phyloP scores from a whole-genome alignment of 30 jellyfish, hydroid and myxozoan species.

The Hydractinia symbiolongicarpus region DNA sequence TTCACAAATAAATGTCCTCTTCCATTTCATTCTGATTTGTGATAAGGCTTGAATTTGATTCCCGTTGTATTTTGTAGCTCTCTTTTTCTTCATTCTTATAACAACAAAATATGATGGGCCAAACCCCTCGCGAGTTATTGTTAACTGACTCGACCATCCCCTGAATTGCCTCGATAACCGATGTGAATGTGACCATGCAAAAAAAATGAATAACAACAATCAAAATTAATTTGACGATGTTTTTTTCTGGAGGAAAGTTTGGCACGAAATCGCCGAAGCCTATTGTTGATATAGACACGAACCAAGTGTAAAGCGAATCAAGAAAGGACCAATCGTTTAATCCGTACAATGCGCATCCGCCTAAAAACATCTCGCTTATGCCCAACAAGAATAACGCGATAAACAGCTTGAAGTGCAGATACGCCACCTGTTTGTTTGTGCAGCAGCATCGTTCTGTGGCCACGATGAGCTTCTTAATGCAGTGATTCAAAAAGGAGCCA shows the following conservation, averaged over 20 bases:
- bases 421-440: background rate
- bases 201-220: background rate
- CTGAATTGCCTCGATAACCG: constrained; percentile 5
- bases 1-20: too few species aligned
- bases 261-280: constrained; percentile 10
- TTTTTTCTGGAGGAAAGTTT: constrained; percentile 1
- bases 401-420: constrained; percentile 4
- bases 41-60: background rate
- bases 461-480: background rate
- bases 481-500: constrained; percentile 6
- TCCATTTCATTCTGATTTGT: background rate
- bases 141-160: constrained; percentile 8
- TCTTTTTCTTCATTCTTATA: background rate
- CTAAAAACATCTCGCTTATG: background rate
- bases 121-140: background rate
- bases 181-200: constrained; percentile 1
- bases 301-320: constrained; percentile 21
- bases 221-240: background rate
- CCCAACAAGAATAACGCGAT: background rate
- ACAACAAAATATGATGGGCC: constrained; percentile 10
- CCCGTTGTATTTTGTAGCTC: background rate
- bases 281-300: constrained; percentile 3
- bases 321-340: constrained; percentile 12
- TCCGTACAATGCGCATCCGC: background rate
- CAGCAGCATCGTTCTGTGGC: constrained; percentile 1